Base-by-base conservation (phyloP, 2,113 vertebrate genomes). In the Loxodonta africana region DNA sequence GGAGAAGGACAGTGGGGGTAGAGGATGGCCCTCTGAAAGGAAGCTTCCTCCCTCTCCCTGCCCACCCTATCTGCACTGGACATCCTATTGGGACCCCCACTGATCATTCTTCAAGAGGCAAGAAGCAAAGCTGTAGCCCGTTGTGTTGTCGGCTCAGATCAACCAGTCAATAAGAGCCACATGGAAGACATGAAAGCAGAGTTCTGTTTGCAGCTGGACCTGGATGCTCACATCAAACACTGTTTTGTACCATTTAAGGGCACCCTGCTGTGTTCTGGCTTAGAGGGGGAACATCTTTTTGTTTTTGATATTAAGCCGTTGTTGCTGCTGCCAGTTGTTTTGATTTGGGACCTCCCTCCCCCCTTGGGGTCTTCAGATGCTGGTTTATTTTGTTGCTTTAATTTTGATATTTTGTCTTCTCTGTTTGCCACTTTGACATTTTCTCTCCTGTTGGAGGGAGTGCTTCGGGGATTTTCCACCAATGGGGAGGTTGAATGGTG, bases 171-270 rank as follows among this genome's bases (percentile, higher is more conserved):
- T 92, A 28, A 86, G 33, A 94, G n/a, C 76, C 81, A 28, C 12
- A 37, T 87, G 37, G 33, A 1, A 85, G 73, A 94, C 30, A 81
- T 28, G 60, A 78, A 97, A 93, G 81, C 0, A 0, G 8, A 76
- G 37, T 28, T 82, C 3, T 15, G n/a, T 81, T 95, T 95, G 86
- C 91, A 97, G 71, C 10, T n/a, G 94, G 71, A 91, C 63, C 53
- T 41, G 30, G 20, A 62, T 90, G 44, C n/a, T 97, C 53, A 71
- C 53, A 69, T 57, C 44, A 93, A 91, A 88, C 10, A 11, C 69
- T 46, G 4, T 63, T 95, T 69, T 77, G 28, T 95, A 41, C 7
- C n/a, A 74, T 2, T 94, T 80, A 85, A 93, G 62, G 71, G 57
- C 82, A 57, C 9, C 53, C 15, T 89, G 44, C 25, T 73, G 88